Base-by-base conservation (phyloP, 2,888 invertebrate species). In the Agriotes lineatus region DNA sequence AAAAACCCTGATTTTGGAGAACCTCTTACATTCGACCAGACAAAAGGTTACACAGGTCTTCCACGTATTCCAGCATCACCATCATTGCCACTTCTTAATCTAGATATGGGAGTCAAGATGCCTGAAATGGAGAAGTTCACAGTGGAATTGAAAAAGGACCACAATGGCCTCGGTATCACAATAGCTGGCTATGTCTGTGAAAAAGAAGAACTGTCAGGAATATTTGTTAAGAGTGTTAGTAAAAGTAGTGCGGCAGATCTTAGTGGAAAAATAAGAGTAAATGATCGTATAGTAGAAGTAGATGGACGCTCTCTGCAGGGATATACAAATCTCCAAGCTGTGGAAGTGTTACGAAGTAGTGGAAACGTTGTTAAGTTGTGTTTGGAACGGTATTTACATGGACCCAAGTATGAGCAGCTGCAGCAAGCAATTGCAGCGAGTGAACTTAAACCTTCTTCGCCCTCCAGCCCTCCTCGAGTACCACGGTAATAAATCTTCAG, bases 241-340 rank as follows among this genome's bases (percentile, higher is more conserved):
- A 92, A 95, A 71, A 96, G 97, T 54, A 98, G 98, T 82, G 97
- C 98, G 10, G 99, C 99, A 4, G 96, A 96, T 78, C 81, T 94
- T 61, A 96, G 97, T 83, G 96, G 96, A 7, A 90, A 92, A 80
- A 97, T 99, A 79, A 92, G 93, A 77, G 96, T 99, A 74, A 98
- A 99, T 85, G 99, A 99, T 86, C 93, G 99, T 79, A 99, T 99
- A 78, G 95, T 99, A 57, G 97, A 98, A 83, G 99, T 94, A n/a
- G 98, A 99, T 86, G 96, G 95, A 16, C 93, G 92, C 76, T 94
- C 95, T 16, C 87, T 99, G 70, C 96, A 97, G 82, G 97, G 98
- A 74, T 96, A 95, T 84, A 96, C 96, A 61, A 99, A 99, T 86
- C 96, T 97, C 81, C 94, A 99, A 79, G 98, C 99, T 0, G 99